Percentiles rank a stretch among this genome's conserved stretches.
Evolutionary conservation across 2,888 invertebrate species (phyloP).

Genomic region (Cerastoderma edule): DNA sequence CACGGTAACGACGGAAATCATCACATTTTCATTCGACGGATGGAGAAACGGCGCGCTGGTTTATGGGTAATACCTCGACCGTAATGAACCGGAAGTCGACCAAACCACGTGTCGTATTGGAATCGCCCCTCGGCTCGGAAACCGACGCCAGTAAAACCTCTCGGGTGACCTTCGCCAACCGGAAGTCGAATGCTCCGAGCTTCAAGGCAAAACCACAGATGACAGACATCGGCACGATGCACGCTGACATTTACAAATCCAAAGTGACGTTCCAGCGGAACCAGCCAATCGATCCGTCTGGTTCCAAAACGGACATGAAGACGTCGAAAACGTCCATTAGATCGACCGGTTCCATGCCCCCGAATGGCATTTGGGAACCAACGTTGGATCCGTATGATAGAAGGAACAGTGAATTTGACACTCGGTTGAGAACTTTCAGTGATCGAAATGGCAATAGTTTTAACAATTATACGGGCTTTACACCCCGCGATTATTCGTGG

Average conservation of each 20-base stretch:
- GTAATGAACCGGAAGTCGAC: constrained; percentile 10
- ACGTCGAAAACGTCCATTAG: constrained; percentile 48
- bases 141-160: constrained; percentile 40
- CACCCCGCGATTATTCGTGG: constrained; percentile 28
- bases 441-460: neutral
- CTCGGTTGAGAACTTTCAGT: neutral
- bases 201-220: constrained; percentile 59
- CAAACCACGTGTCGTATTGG: constrained; percentile 58
- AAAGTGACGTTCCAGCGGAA: constrained; percentile 40
- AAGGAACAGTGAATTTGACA: neutral
- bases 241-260: constrained; percentile 39
- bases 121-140: constrained; percentile 48
- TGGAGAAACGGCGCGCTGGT: neutral
- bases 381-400: constrained; percentile 50
- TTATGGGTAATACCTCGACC: constrained; percentile 51
- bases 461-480: constrained; percentile 6
- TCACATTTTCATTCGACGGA: neutral
- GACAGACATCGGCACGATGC: constrained; percentile 59
- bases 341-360: constrained; percentile 46
- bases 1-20: too few relatives aligned
- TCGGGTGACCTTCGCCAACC: constrained; percentile 59
- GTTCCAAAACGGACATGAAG: constrained; percentile 31
- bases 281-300: constrained; percentile 30
- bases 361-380: constrained; percentile 54
- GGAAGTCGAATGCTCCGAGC: constrained; percentile 32